Evolutionary conservation across 2,113 vertebrate species (phyloP), one percentile per base, ranked within the genome.

Genomic region (Brachirus orientalis): DNA sequence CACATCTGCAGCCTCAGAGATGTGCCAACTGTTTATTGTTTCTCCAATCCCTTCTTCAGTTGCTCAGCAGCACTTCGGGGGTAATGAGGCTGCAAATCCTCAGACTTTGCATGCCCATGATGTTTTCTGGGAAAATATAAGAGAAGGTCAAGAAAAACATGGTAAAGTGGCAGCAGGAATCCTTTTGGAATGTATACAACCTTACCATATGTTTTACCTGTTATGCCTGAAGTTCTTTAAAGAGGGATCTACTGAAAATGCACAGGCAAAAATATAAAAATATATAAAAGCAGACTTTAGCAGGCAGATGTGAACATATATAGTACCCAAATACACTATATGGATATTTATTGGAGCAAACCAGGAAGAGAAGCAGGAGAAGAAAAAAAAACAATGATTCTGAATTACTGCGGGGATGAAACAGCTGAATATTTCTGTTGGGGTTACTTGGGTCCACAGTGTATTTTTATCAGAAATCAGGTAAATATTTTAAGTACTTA

Each of bases 101-200:
- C 37, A 7, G 69, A 51, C 17, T 79, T 65, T 61, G 41, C 51
- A 74, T 38, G 63, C 35, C 65, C 38, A 58, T 80, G 72, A 63
- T 63, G 44, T 77, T 84, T 83, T 85, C 45, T 75, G 10, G 51
- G 47, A 77, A 87, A 88, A 85, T 65, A 63, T 4, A 1, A 19
- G 33, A 56, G 6, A 17, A 69, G 57, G 63, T 67, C 75, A 83
- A 83, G 47, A 43, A 78, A 66, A 80, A 66, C 81, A 79, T 36
- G 17, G 46, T 33, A 55, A 66, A 63, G 28, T 69, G 48, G 70
- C 36, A 63, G 47, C 51, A 50, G 48, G 44, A 66, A 52, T 55
- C 55, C 43, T 55, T 16, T 17, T 66, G 36, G 54, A 65, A 67
- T 63, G 9, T 18, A n/a, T n/a, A 47, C 56, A 67, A n/a, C 35